phyloP scores from a whole-genome alignment of 2,113 vertebrate genomes.

The Psephotus haematonotus region DNA sequence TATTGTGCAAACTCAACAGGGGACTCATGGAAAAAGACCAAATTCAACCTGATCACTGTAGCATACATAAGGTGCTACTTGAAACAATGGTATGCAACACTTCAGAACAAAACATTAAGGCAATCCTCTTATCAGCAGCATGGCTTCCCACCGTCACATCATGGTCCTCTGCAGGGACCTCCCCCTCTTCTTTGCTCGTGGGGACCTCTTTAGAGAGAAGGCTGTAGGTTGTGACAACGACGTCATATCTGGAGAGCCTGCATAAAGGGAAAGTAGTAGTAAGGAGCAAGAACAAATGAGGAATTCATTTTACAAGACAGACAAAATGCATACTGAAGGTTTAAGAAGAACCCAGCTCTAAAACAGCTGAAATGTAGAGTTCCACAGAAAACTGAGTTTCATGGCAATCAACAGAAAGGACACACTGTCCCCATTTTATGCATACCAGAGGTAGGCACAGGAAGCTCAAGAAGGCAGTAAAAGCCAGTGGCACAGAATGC shows the following conservation, averaged over 20 bases:
- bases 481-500: background rate
- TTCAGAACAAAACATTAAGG: background rate
- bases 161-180: constrained; percentile 67
- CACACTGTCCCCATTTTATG: background rate
- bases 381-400: background rate
- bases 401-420: background rate
- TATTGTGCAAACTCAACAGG: background rate
- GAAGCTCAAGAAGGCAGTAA: background rate
- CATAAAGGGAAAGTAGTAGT: background rate
- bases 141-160: constrained; percentile 69
- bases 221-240: constrained; percentile 94
- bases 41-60: background rate
- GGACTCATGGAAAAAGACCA: background rate
- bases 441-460: background rate
- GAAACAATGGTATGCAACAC: background rate
- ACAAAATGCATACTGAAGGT: background rate
- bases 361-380: background rate
- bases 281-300: background rate
- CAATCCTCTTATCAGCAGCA: background rate
- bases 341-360: background rate
- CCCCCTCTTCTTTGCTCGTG: constrained; percentile 78
- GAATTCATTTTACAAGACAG: background rate
- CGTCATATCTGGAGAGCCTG: constrained; percentile 87
- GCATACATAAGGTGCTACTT: background rate
- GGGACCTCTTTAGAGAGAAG: constrained; percentile 90